A percentile compares a stretch with the other conserved stretches of the same genome.
Evolutionary conservation across 2,113 vertebrate genomes (phyloP).

Genomic region (Amphiprion percula): DNA sequence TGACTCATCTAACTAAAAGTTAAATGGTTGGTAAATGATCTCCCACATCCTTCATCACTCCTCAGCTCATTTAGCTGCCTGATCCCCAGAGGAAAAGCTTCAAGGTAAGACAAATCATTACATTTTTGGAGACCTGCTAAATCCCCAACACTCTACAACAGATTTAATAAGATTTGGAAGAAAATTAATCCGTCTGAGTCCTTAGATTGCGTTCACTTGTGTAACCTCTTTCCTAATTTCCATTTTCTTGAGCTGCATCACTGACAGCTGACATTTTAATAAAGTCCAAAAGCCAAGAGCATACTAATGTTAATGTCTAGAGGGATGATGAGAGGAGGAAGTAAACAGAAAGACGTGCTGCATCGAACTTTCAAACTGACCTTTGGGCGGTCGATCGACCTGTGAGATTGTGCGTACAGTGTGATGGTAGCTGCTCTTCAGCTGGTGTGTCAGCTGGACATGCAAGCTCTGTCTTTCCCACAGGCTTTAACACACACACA

Average conservation of each 20-base stretch:
- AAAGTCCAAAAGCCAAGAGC: conserved; percentile 34
- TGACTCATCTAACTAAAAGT: conserved; percentile 2
- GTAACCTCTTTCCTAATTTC: conserved; percentile 16
- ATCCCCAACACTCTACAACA: conserved; percentile 19
- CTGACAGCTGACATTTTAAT: conserved; percentile 32
- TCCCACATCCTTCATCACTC: conserved; percentile 19
- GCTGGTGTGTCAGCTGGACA: conserved; percentile 75
- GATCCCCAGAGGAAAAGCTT: not conserved
- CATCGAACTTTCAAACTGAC: conserved; percentile 28
- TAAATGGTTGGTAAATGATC: conserved; percentile 27
- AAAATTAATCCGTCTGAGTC: not conserved
- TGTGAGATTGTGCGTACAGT: conserved; percentile 53
- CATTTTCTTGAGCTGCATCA: conserved; percentile 13
- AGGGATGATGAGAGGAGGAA: conserved; percentile 7
- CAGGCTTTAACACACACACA: conserved; percentile 51
- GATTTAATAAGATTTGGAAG: conserved; percentile 30
- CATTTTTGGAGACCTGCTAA: conserved; percentile 28
- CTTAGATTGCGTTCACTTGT: not conserved
- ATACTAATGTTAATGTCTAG: not conserved
- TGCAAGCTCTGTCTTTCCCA: conserved; percentile 64
- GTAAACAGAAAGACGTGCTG: not conserved
- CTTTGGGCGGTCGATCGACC: conserved; percentile 53
- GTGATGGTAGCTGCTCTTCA: conserved; percentile 50
- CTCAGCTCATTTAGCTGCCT: conserved; percentile 39
- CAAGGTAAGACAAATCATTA: conserved; percentile 28